Evolutionary conservation across 1,140 invertebrate genomes (phyloP).

Genomic region (Tetramorium simillimum): DNA sequence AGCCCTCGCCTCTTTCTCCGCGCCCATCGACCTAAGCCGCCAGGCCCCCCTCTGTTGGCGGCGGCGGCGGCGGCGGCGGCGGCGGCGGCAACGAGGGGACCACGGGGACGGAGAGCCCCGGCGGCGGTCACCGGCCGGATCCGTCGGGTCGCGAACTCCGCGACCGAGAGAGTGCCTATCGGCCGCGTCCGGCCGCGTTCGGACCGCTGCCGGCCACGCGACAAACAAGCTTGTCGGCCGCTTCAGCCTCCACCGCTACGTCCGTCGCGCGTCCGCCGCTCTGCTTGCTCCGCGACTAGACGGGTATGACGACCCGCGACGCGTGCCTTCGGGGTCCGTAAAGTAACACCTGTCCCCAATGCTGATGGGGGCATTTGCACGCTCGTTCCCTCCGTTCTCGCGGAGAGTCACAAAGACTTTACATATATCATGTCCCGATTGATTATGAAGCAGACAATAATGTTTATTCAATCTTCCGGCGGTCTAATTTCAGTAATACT

Average conservation of each 20-base stretch:
- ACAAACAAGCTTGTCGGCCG: slow-evolving; percentile 66
- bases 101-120: slow-evolving; percentile 28
- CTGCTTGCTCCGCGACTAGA: neutral
- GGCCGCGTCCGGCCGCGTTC: slow-evolving; percentile 2
- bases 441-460: neutral
- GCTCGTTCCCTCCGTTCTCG: neutral
- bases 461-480: neutral
- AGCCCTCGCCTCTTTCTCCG: slow-evolving; percentile 20
- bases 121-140: slow-evolving; percentile 67
- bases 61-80: neutral
- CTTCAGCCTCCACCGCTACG: slow-evolving; percentile 22
- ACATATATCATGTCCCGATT: neutral
- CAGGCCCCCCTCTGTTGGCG: slow-evolving; percentile 2
- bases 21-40: slow-evolving; percentile 32
- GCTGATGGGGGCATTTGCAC: neutral
- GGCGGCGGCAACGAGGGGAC: neutral
- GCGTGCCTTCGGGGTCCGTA: neutral
- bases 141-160: slow-evolving; percentile 70
- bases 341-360: slow-evolving; percentile 18
- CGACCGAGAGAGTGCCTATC: neutral
- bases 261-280: neutral
- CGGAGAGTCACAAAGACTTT: neutral
- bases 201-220: slow-evolving; percentile 61
- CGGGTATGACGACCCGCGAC: slow-evolving; percentile 7
- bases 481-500: neutral